These are phyloP conservation scores for Gorsachius goisagi DNA, from an alignment of 2,113 vertebrate genomes.

Conservation along the genomic window DNA sequence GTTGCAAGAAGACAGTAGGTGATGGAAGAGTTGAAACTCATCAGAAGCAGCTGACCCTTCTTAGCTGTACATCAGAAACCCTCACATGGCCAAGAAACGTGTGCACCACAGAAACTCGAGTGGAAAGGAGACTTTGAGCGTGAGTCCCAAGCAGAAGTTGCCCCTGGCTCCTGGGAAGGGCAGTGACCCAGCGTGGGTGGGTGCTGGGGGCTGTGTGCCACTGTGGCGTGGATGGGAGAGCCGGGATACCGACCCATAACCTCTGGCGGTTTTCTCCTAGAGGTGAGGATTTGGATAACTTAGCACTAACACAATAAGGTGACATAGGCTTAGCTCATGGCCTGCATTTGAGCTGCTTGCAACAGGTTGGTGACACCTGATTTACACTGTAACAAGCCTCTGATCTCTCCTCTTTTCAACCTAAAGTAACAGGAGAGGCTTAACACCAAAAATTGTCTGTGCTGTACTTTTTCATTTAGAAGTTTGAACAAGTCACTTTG, in stretches of 20 bases:
- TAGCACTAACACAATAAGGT: not conserved
- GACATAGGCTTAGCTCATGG: not conserved
- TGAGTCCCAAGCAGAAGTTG: not conserved
- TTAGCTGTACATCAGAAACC: not conserved
- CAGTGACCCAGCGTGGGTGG: not conserved
- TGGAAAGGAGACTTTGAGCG: not conserved
- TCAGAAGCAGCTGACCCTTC: not conserved
- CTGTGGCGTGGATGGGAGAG: not conserved
- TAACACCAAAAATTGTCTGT: not conserved
- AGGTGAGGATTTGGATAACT: not conserved
- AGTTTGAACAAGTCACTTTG: not conserved
- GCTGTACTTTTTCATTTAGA: not conserved
- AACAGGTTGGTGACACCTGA: not conserved
- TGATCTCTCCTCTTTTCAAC: not conserved
- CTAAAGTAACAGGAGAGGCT: not conserved
- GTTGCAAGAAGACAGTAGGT: not conserved
- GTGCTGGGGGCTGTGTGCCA: not conserved
- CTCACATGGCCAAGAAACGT: not conserved
- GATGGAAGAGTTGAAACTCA: not conserved
- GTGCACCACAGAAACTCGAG: rapidly evolving
- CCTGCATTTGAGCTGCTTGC: not conserved
- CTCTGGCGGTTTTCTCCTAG: not conserved
- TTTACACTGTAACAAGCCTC: not conserved
- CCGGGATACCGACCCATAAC: not conserved
- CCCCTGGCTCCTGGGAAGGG: rapidly evolving